Evolutionary conservation across 2,797 vertebrate genomes (phyloP), one percentile per base, ranked within the genome.

Genomic region (Xenentodon cancila): DNA sequence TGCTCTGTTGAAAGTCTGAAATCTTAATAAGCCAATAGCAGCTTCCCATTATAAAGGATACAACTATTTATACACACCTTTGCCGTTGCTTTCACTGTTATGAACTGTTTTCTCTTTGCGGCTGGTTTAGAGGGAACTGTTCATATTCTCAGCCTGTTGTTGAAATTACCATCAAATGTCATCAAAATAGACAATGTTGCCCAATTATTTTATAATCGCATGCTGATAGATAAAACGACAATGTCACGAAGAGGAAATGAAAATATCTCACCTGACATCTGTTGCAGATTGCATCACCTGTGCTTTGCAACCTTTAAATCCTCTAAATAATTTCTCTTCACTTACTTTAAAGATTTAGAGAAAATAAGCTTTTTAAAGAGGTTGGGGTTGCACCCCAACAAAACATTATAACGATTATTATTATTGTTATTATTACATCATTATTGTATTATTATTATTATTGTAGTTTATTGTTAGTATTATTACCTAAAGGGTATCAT

Each of bases 401-500:
- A 20, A 48, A 13, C n/a, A 55, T 25, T 25, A 25, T 25, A 3
- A 25, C 5, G 3, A 47, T 25, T 25, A 25, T 25, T 25, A 25
- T 25, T 25, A 25, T 25, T 25, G 3, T n/a, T n/a, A n/a, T n/a
- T n/a, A n/a, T n/a, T n/a, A n/a, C 42, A n/a, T n/a, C n/a, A n/a
- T n/a, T n/a, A n/a, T n/a, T n/a, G n/a, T n/a, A n/a, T n/a, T n/a
- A 46, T n/a, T n/a, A n/a, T n/a, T n/a, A n/a, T n/a, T n/a, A n/a
- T n/a, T n/a, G n/a, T n/a, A n/a, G n/a, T n/a, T n/a, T n/a, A n/a
- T n/a, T n/a, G n/a, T n/a, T n/a, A n/a, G n/a, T 15, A 15, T 40
- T 22, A 63, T 2, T 7, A 34, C 58, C 19, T 34, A 21, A 54
- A 64, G 43, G 25, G 17, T 18, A 47, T 54, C 32, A 48, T 17